Conservation (phyloP, 2,113 vertebrate species). For the Calidris pugnax region DNA sequence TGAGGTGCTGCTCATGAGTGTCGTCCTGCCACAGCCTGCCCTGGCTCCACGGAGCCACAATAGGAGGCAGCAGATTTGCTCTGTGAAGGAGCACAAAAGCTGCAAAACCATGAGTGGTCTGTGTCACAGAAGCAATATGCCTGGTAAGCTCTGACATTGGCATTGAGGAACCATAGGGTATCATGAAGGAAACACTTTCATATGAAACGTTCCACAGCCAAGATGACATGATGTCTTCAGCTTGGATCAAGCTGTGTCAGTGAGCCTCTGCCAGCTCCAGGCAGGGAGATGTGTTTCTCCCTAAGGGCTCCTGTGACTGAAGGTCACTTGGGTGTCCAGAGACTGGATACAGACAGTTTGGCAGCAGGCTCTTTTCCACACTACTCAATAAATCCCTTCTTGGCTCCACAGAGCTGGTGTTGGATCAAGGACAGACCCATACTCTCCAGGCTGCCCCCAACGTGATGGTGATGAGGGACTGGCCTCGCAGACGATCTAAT, state of each 20-base stretch:
- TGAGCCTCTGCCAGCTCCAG: background rate
- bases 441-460: background rate
- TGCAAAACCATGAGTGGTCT: background rate
- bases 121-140: background rate
- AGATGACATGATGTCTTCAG: background rate
- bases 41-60: fast-evolving
- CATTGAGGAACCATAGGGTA: background rate
- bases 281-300: background rate
- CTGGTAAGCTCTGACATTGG: background rate
- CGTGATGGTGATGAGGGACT: background rate
- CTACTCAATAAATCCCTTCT: background rate
- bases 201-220: background rate
- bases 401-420: background rate
- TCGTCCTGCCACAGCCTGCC: too few species aligned
- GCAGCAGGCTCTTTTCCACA: background rate
- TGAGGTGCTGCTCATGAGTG: background rate
- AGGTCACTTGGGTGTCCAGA: background rate
- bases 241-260: fast-evolving
- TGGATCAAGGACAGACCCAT: background rate
- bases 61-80: background rate
- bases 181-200: background rate
- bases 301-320: background rate
- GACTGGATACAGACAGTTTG: background rate
- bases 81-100: background rate
- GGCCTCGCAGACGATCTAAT: background rate